Evolutionary conservation across 30 jellyfish, hydroid and myxozoan species (phyloP).

Genomic region (Mastigias papua): DNA sequence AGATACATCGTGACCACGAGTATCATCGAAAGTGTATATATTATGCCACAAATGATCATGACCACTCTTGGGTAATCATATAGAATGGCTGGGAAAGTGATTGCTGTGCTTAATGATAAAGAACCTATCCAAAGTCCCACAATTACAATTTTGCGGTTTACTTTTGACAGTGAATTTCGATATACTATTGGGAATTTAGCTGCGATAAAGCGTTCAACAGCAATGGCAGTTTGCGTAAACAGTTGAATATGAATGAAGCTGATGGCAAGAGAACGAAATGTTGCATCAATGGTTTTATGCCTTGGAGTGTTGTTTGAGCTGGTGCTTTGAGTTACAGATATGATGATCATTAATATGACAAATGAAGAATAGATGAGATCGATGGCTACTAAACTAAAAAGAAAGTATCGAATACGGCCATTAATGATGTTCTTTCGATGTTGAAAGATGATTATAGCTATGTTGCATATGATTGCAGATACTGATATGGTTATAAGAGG

Average conservation of each 20-base stretch:
- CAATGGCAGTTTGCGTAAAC: constrained; percentile 17
- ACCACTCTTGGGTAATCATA: constrained; percentile 15
- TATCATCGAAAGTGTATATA: background rate
- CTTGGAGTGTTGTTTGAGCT: background rate
- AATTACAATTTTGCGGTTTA: background rate
- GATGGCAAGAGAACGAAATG: constrained; percentile 5
- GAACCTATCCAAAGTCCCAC: constrained; percentile 7
- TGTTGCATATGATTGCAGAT: constrained; percentile 7
- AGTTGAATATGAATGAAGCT: background rate
- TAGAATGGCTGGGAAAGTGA: constrained; percentile 1
- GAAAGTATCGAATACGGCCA: constrained; percentile 13
- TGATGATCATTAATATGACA: background rate
- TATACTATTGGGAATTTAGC: constrained; percentile 3
- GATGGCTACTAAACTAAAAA: background rate
- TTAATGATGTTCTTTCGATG: background rate
- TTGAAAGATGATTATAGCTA: background rate
- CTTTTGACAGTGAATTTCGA: background rate
- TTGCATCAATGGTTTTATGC: background rate
- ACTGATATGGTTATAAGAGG: background rate
- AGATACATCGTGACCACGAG: constrained; percentile 17
- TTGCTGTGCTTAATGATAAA: background rate
- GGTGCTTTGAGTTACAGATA: background rate
- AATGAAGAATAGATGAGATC: background rate
- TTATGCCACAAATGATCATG: background rate
- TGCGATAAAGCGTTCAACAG: constrained; percentile 12